Evolutionary conservation across 2,797 vertebrate species (phyloP).

Genomic region (Chelon auratus): DNA sequence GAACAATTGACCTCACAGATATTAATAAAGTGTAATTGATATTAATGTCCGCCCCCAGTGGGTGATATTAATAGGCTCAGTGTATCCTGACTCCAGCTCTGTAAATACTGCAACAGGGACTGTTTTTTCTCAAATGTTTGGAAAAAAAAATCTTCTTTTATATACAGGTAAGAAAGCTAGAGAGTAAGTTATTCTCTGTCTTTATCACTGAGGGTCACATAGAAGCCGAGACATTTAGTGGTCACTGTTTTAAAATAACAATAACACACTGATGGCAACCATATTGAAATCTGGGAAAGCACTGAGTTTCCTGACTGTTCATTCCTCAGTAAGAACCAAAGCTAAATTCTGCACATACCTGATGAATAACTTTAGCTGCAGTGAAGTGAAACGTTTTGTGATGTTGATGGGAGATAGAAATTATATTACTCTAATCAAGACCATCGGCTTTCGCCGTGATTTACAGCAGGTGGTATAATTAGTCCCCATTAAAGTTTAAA

Average conservation of each 20-base stretch:
- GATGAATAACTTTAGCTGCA: neutral
- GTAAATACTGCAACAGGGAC: neutral
- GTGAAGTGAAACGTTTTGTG: neutral
- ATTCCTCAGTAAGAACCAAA: neutral
- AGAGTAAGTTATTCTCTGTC: neutral
- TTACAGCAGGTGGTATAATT: slow-evolving; percentile 38
- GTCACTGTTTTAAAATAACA: neutral
- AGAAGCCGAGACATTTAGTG: too few relatives aligned
- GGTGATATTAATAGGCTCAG: neutral
- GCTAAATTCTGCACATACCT: neutral
- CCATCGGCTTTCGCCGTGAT: slow-evolving; percentile 9
- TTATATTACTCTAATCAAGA: slow-evolving; percentile 1
- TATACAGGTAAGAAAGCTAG: neutral
- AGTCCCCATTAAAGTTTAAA: slow-evolving; percentile 35
- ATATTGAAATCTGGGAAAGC: neutral
- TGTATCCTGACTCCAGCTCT: neutral
- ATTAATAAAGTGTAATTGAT: too few relatives aligned
- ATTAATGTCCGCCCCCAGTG: too few relatives aligned
- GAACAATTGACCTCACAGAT: too few relatives aligned
- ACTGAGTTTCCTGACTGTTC: neutral
- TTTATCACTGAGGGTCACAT: neutral
- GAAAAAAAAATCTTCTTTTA: too few relatives aligned
- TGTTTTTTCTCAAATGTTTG: too few relatives aligned
- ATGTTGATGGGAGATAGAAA: slow-evolving; percentile 1
- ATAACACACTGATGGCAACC: neutral